Conservation (phyloP, 2,888 invertebrate genomes). For the Zootermopsis nevadensis region DNA sequence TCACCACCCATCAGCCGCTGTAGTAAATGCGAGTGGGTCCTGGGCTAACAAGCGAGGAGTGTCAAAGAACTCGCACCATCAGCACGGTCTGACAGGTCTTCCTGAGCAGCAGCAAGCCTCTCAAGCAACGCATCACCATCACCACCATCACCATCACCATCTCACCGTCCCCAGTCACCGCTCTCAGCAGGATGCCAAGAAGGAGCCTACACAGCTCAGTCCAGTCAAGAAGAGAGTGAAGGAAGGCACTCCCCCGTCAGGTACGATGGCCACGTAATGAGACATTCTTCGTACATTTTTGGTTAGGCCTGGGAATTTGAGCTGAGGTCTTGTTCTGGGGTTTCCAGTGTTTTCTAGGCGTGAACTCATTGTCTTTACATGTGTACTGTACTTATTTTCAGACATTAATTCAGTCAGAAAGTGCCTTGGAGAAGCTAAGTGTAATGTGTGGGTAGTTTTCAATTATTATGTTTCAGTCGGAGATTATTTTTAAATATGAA, state of each 20-base stretch:
- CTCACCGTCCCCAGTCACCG: slow-evolving; percentile 68
- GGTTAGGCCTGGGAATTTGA: too few species aligned
- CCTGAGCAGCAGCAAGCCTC: slow-evolving; percentile 61
- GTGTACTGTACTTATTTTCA: too few species aligned
- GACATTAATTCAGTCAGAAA: too few species aligned
- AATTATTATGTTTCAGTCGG: too few species aligned
- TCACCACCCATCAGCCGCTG: slow-evolving; percentile 45
- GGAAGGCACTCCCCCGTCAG: slow-evolving; percentile 88
- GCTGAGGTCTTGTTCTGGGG: too few species aligned
- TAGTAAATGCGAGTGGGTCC: slow-evolving; percentile 25
- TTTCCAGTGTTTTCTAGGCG: too few species aligned
- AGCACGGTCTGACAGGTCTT: slow-evolving; percentile 22
- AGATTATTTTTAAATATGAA: too few species aligned
- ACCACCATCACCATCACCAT: slow-evolving; percentile 65
- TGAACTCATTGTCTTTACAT: too few species aligned
- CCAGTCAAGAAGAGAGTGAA: slow-evolving; percentile 98
- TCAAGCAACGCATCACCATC: slow-evolving; percentile 59
- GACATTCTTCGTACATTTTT: too few species aligned
- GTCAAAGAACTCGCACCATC: slow-evolving; percentile 41
- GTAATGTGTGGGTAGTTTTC: too few species aligned
- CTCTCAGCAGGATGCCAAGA: slow-evolving; percentile 61
- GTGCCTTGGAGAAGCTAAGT: too few species aligned
- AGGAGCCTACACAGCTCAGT: slow-evolving; percentile 90
- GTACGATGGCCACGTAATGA: slow-evolving; percentile 54
- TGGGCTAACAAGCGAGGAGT: slow-evolving; percentile 48